Conservation (phyloP, 2,888 invertebrate genomes). For the Tinea trinotella region DNA sequence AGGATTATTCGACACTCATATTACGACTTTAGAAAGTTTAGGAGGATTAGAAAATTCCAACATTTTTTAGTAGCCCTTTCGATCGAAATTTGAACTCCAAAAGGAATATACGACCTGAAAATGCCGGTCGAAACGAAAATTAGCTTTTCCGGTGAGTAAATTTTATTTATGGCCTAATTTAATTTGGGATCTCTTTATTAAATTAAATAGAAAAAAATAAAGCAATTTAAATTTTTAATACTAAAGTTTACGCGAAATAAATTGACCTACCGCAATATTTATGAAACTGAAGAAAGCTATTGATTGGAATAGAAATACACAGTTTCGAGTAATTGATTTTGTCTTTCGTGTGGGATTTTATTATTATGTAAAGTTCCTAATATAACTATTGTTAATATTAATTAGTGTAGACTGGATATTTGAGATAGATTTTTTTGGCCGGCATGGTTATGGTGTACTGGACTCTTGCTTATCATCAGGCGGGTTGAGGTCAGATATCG, state of each 20-base stretch:
- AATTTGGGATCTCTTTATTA: not conserved
- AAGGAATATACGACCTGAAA: slow-evolving; percentile 26
- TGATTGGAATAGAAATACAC: not conserved
- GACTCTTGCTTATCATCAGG: too few relatives aligned
- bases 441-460: too few relatives aligned
- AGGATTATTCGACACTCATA: not conserved
- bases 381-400: too few relatives aligned
- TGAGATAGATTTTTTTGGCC: too few relatives aligned
- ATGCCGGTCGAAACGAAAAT: slow-evolving; percentile 68
- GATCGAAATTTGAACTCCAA: not conserved
- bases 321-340: too few relatives aligned
- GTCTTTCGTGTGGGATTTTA: too few relatives aligned
- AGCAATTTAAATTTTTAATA: not conserved
- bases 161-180: slow-evolving; percentile 18
- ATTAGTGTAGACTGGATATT: too few relatives aligned
- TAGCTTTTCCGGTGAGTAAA: slow-evolving; percentile 63
- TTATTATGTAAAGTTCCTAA: too few relatives aligned
- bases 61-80: not conserved
- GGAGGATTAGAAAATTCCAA: not conserved
- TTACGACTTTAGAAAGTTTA: not conserved
- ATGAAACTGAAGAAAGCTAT: not conserved
- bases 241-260: not conserved
- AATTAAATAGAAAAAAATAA: not conserved
- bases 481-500: too few relatives aligned
- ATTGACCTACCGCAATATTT: not conserved